Conservation (phyloP, 2,888 invertebrate genomes). For the Hymenopus coronatus region DNA sequence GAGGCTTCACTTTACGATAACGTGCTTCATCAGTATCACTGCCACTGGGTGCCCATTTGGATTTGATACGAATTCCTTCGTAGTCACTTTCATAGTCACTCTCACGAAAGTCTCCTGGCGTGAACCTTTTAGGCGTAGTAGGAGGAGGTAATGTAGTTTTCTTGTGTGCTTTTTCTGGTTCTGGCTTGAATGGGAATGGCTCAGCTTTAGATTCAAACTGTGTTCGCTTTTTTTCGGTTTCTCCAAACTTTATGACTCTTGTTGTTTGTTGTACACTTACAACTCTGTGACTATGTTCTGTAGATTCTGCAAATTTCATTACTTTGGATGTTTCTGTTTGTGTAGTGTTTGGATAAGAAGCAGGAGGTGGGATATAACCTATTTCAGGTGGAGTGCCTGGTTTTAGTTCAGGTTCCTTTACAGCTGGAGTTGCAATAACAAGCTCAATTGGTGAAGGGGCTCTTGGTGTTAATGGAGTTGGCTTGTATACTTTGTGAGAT, state of each 20-base stretch:
- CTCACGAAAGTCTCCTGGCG: slow-evolving; percentile 62
- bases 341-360: slow-evolving; percentile 59
- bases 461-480: slow-evolving; percentile 53
- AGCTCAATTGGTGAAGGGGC: slow-evolving; percentile 36
- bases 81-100: slow-evolving; percentile 70
- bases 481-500: slow-evolving; percentile 50
- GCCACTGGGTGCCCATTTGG: slow-evolving; percentile 63
- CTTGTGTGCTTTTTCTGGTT: slow-evolving; percentile 45
- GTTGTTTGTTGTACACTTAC: slow-evolving; percentile 68
- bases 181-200: slow-evolving; percentile 51
- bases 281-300: slow-evolving; percentile 58
- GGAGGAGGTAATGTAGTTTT: slow-evolving; percentile 45
- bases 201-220: slow-evolving; percentile 41
- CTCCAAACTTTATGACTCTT: slow-evolving; percentile 65
- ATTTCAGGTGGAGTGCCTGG: slow-evolving; percentile 60
- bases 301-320: slow-evolving; percentile 68
- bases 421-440: slow-evolving; percentile 44
- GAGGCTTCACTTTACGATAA: slow-evolving; percentile 62
- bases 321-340: slow-evolving; percentile 67
- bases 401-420: slow-evolving; percentile 43
- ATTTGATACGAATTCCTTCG: slow-evolving; percentile 58
- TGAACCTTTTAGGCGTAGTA: slow-evolving; percentile 62
- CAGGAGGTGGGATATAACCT: slow-evolving; percentile 53
- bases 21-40: slow-evolving; percentile 57
- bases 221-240: slow-evolving; percentile 41